Base-by-base conservation (phyloP, 2,113 vertebrate genomes). In the Coreoperca whiteheadi region DNA sequence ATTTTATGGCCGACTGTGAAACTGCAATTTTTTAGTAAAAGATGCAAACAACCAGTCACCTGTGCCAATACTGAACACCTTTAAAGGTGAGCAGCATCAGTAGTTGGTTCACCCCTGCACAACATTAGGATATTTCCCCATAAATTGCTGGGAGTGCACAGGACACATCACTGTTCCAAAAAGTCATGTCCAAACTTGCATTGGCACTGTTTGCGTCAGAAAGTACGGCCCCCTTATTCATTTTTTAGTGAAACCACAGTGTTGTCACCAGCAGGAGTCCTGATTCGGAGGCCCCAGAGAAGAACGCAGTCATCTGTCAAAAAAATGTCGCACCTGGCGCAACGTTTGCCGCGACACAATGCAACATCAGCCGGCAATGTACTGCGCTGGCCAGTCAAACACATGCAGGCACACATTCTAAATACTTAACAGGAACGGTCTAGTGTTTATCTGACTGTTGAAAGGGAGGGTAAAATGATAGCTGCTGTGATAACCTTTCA, bases 1-100 rank as follows among this genome's bases (percentile, higher is more conserved):
- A 21, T 54, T 71, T 77, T 34, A 46, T 34, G 74, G 70, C 74
- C 74, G 54, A 54, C 57, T n/a, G 46, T 61, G 65, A 30, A 83
- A 34, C 37, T 43, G 56, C 60, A 56, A 25, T 56, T 77, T 77
- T 68, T 71, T n/a, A 18, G 46, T 46, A 6, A 39, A 74, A 81
- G 20, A 63, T 74, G 77, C 82, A 77, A 83, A 28, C 59, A 23
- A 59, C 20, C 30, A 28, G 46, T 71, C 25, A 66, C 54, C 25
- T 73, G 53, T 28, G 61, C 50, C 69, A 34, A 32, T 43, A 43
- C 39, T 70, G 51, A 61, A 50, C 67, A 69, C 79, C 67, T 71
- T 78, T 65, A 50, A 67, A 74, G 12, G 37, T 41, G 50, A 57
- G n/a, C 43, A 37, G 32, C 30, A 2, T 53, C 16, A 50, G 5